Conservation (phyloP, 2,888 invertebrate genomes). For the Dicroscelio sp. region DNA sequence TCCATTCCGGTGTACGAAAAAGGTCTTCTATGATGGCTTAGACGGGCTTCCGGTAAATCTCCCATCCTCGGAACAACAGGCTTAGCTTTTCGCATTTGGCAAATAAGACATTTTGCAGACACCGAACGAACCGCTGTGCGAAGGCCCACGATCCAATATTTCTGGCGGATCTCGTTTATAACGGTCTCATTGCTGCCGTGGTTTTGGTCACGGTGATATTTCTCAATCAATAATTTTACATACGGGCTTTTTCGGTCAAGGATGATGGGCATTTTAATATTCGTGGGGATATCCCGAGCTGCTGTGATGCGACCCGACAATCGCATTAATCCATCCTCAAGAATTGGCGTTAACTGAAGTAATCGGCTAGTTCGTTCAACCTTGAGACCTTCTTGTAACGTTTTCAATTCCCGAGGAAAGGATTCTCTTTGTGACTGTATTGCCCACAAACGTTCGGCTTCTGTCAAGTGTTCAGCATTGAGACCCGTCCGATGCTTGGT, state of each 20-base stretch:
- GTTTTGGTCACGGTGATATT: no score
- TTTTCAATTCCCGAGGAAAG: background rate
- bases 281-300: background rate
- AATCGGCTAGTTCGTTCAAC: no score
- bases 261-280: background rate
- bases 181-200: constrained; percentile 5
- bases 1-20: constrained; percentile 27
- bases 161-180: constrained; percentile 25
- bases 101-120: constrained; percentile 15
- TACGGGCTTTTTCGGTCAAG: constrained; percentile 2
- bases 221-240: background rate
- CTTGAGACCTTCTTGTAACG: background rate
- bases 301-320: no score
- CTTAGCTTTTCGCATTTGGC: constrained; percentile 35
- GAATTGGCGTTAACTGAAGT: no score
- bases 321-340: no score
- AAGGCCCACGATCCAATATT: background rate
- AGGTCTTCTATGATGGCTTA: background rate
- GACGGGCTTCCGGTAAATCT: background rate
- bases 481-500: background rate
- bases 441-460: background rate
- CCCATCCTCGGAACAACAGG: constrained; percentile 43
- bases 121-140: constrained; percentile 49
- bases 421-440: background rate
- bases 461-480: background rate